These are phyloP conservation scores for Geococcyx californianus DNA, from an alignment of 2,113 vertebrate genomes.

Conservation along the genomic window DNA sequence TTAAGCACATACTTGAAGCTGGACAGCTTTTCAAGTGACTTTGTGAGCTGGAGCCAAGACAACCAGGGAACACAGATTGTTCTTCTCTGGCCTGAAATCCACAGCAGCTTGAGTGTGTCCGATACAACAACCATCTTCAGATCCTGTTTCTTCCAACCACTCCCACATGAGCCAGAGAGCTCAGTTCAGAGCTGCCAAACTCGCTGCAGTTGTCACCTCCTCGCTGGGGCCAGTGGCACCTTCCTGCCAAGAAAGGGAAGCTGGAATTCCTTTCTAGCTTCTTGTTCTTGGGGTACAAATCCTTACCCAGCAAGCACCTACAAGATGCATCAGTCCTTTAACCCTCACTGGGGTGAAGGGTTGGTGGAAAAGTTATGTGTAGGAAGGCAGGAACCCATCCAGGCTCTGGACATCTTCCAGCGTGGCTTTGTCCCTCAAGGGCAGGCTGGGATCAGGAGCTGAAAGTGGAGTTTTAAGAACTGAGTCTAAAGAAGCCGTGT, in stretches of 20 bases:
- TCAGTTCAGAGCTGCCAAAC: neutral
- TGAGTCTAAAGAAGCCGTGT: accelerated
- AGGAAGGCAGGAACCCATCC: neutral
- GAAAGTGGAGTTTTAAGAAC: neutral
- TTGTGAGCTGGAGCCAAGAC: slow-evolving; percentile 5
- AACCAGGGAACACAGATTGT: neutral
- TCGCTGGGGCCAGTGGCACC: neutral
- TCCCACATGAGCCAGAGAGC: accelerated
- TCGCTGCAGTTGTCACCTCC: neutral
- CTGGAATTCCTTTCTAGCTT: neutral
- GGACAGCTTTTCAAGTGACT: slow-evolving; percentile 20
- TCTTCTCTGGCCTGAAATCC: slow-evolving; percentile 5
- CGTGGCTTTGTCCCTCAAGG: neutral
- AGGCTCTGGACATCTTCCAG: neutral
- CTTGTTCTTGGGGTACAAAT: neutral
- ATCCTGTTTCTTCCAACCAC: neutral
- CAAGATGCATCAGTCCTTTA: neutral
- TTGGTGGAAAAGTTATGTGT: neutral
- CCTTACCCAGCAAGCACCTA: neutral
- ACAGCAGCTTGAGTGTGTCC: accelerated
- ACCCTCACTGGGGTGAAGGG: neutral
- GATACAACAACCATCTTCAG: neutral
- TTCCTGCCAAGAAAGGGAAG: neutral
- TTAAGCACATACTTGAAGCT: slow-evolving; percentile 38
- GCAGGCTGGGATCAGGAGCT: neutral